phyloP scores from a whole-genome alignment of 2,113 vertebrate genomes.

The Odocoileus virginianus region DNA sequence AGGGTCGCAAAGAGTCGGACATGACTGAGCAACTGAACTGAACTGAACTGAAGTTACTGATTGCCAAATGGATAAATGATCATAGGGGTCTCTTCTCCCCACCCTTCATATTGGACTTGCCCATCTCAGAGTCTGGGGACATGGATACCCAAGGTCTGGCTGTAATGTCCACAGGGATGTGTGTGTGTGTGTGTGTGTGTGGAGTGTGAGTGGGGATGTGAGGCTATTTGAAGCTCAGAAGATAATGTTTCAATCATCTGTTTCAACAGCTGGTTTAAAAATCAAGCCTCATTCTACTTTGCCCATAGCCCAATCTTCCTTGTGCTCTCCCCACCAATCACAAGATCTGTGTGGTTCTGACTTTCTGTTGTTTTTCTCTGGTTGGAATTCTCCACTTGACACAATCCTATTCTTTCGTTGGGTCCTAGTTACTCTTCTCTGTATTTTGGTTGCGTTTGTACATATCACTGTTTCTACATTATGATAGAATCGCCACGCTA shows the following conservation, averaged over 20 bases:
- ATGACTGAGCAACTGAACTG: background rate
- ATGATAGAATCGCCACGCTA: background rate
- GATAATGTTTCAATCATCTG: background rate
- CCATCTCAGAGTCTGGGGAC: background rate
- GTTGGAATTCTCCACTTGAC: background rate
- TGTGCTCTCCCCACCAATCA: background rate
- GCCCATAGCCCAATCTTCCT: background rate
- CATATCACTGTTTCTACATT: background rate
- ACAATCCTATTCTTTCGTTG: background rate
- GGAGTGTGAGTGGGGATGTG: background rate
- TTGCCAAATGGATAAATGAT: background rate
- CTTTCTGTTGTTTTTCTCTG: background rate
- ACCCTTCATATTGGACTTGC: background rate
- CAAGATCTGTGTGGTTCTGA: background rate
- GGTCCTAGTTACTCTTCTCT: background rate
- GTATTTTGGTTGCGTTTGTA: background rate
- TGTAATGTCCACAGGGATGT: background rate
- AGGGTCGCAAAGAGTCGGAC: background rate
- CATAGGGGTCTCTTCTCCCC: background rate
- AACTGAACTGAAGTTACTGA: background rate
- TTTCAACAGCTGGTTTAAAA: background rate
- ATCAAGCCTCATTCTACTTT: background rate
- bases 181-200: background rate
- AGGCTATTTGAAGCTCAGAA: background rate
- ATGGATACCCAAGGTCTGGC: background rate